Evolutionary conservation across 1,140 invertebrate genomes (phyloP), one percentile per base, ranked within the genome.

Genomic region (Microplitis mediator): DNA sequence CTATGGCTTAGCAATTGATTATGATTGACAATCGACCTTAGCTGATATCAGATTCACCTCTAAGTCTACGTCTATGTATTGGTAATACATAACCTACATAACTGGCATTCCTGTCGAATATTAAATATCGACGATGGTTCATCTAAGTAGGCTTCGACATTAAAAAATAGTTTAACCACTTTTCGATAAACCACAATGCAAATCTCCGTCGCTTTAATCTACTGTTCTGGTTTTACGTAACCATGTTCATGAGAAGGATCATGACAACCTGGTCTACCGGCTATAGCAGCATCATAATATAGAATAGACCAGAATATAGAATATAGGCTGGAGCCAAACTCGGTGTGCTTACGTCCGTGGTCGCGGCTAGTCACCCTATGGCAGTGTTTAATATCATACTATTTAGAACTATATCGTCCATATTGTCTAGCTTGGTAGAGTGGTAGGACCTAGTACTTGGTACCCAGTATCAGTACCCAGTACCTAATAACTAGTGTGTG

Each of bases 351-450:
- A 66, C 14, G 45, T 51, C 13, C 13, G 16, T 81, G 78, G 77
- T 71, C 79, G 76, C 76, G 65, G 71, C 73, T 74, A 75, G 75
- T 77, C 39, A 45, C 5, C 34, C 51, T 36, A 34, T 67, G 50
- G 4, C 31, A 54, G 35, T 67, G 58, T 72, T 72, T 67, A 60
- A 67, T 72, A 72, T 52, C 23, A 52, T 13, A 35, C 34, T 54
- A 54, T 72, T 67, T 67, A 66, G 61, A 65, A 39, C 45, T 36
- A 13, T 50, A 62, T 16, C 4, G 8, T 62, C 14, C 23, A 23
- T 23, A 23, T 23, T 23, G 23, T 23, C 23, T 23, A 23, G 23
- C 23, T 23, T 23, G 13, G 1, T 2, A 2, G 23, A 23, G 23
- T 23, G 23, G 23, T 23, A 23, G 23, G 23, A 23, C 23, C 23